Base-by-base conservation (phyloP, 2,888 invertebrate species). In the Parnassius glacialis region DNA sequence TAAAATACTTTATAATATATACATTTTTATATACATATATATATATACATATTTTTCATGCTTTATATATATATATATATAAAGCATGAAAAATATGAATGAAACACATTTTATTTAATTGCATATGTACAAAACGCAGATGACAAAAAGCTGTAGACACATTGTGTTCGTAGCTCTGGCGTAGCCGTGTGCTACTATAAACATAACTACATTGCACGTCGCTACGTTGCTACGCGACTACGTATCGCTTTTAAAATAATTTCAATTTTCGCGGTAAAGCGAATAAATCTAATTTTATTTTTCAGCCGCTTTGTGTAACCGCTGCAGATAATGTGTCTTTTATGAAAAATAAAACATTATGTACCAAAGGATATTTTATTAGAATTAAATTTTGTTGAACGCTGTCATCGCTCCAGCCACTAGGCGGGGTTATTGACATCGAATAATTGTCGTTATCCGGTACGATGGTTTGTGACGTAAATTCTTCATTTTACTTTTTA, bases 171-270 rank as follows among this genome's bases (percentile, higher is more conserved):
- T 63, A 61, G 61, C 42, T 45, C n/a, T n/a, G 59, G 64, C 72
- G 74, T 73, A 76, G 75, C 70, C 53, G 65, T 57, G 68, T 69
- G 74, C 74, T 79, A 79, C 75, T 74, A 73, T 70, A 10, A 59
- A 58, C 44, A 44, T 44, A 45, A 44, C 54, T 3, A n/a, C 54
- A 59, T 65, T 64, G 69, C 65, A n/a, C 54, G 59, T 65, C 65
- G 69, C 65, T 66, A 66, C 67, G 65, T 66, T 61, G 64, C 65
- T 70, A 65, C 65, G 67, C 65, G 64, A 52, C 65, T 41, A 63
- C 59, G 52, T 61, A 44, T 56, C 52, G 48, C 34, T 48, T 44
- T 59, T 59, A 61, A 64, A 64, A 59, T 63, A 20, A 63, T 63
- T 55, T 63, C 51, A 55, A 63, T 63, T 63, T 56, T 63, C 59